Percentiles rank a stretch among this genome's conserved stretches.
Conservation (phyloP, 2,888 invertebrate species). For the Acholoe squamosa region DNA sequence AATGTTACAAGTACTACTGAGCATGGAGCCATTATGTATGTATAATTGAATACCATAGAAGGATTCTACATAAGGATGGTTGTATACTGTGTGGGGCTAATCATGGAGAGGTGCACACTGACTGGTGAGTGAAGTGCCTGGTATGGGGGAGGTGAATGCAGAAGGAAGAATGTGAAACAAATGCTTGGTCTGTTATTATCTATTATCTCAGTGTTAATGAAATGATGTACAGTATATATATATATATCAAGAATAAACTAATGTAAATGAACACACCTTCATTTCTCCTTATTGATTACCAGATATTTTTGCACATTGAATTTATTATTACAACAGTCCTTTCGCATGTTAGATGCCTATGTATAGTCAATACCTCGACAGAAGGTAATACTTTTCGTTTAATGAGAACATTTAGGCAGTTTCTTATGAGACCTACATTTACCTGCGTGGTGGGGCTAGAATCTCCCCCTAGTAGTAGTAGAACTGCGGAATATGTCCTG, state of each 20-base stretch:
- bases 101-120: not conserved
- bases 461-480: too few species aligned
- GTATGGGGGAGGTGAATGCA: not conserved
- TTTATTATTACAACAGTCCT: too few species aligned
- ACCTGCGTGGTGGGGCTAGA: too few species aligned
- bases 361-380: too few species aligned
- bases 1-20: too few species aligned
- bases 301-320: too few species aligned
- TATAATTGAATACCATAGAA: not conserved
- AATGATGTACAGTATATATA: slow-evolving; percentile 19
- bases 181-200: not conserved
- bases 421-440: too few species aligned
- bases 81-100: not conserved
- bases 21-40: not conserved
- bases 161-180: not conserved
- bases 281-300: not conserved
- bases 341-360: too few species aligned
- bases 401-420: too few species aligned
- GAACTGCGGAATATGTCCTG: too few species aligned
- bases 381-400: too few species aligned
- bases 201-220: not conserved
- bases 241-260: slow-evolving; percentile 2
- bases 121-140: not conserved
- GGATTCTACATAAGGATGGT: not conserved
- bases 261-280: not conserved